Evolutionary conservation across 2,888 invertebrate species (phyloP), one percentile per base, ranked within the genome.

Genomic region (Eupelmus urozonus): DNA sequence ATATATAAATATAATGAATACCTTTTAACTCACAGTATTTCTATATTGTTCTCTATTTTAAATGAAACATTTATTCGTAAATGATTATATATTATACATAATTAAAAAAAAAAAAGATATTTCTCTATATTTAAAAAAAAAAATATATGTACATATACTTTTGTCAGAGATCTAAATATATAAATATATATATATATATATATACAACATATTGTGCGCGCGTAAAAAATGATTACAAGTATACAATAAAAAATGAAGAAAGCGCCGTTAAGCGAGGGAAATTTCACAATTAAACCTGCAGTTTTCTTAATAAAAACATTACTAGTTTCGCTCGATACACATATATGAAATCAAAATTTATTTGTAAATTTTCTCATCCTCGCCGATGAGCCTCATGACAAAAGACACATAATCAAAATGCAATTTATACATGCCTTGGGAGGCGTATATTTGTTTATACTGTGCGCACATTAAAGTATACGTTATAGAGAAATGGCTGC

Each of bases 21-120:
- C 51, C 55, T 78, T 77, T 71, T 57, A 75, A 71, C 72, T 80
- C 71, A 75, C 62, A 77, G 51, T 75, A 78, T 80, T 80, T 80
- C 74, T 80, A 78, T 75, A 80, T 78, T 69, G 62, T 75, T 80
- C 78, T 75, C 71, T 75, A 80, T 80, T 80, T 80, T 80, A 78
- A 80, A 75, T 9, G 49, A 80, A 72, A 75, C 60, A 72, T 72
- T 60, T 67, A 71, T 72, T 70, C 63, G 55, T 40, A 62, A 34
- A 65, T 16, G 59, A 49, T 65, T 65, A 74, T 78, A 74, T 65
- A 62, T 49, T 7, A 60, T 45, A 67, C 34, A 69, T 63, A 20
- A 53, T 77, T 23, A 40, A 55, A 55, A 20, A 18, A 66, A 60
- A 20, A 34, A 70, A 60, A 66, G 23, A 77, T 74, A 80, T 80